phyloP scores from a whole-genome alignment of 2,888 invertebrate species.

The Dynastes tityus region DNA sequence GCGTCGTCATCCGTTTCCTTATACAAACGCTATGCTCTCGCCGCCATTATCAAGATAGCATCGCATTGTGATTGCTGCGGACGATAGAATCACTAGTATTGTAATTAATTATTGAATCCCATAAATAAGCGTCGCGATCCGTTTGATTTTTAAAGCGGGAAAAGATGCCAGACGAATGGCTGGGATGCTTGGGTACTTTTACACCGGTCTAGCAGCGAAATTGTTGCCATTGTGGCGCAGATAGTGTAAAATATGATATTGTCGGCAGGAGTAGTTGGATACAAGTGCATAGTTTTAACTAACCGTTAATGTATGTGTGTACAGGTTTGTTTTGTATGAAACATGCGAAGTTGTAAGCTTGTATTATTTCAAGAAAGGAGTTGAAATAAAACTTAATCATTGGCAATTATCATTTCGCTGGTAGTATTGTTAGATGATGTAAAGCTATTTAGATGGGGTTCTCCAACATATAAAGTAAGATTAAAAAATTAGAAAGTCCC shows the following conservation, averaged over 20 bases:
- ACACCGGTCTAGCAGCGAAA: background rate
- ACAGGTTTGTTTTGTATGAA: background rate
- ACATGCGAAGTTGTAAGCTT: background rate
- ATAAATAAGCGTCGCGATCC: slow-evolving; percentile 14
- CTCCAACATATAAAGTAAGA: too few relatives aligned
- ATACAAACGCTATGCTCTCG: background rate
- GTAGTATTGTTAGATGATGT: background rate
- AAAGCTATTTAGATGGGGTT: too few relatives aligned
- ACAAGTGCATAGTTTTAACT: background rate
- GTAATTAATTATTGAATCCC: slow-evolving; percentile 15
- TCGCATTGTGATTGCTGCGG: background rate
- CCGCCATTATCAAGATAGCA: slow-evolving; percentile 5
- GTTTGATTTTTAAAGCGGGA: background rate
- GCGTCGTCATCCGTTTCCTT: background rate
- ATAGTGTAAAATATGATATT: slow-evolving; percentile 13
- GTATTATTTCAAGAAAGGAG: too few relatives aligned
- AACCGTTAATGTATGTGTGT: background rate
- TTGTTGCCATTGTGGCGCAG: slow-evolving; percentile 1
- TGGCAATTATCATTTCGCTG: slow-evolving; percentile 3
- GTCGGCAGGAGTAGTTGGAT: background rate
- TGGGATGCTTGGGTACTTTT: background rate
- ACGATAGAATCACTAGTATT: background rate
- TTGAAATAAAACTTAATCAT: background rate
- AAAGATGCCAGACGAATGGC: background rate
- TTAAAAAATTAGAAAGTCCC: too few relatives aligned